Evolutionary conservation across 2,888 invertebrate genomes (phyloP).

Genomic region (Frankliniella intonsa): DNA sequence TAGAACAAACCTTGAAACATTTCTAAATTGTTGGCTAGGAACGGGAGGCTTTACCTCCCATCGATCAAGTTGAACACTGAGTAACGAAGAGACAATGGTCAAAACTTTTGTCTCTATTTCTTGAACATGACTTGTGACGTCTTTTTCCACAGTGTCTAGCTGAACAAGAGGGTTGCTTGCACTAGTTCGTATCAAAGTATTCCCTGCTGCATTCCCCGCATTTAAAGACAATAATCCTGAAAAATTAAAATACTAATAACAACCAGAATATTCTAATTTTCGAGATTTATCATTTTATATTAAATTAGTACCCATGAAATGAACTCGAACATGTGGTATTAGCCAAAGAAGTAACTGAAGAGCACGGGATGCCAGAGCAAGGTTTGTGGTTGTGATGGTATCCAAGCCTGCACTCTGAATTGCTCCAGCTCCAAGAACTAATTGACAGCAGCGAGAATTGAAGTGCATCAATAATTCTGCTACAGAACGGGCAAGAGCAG

Average conservation of each 20-base stretch:
- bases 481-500: conserved; percentile 75
- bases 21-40: conserved; percentile 84
- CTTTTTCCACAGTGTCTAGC: conserved; percentile 67
- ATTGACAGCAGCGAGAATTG: conserved; percentile 84
- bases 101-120: conserved; percentile 91
- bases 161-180: conserved; percentile 34
- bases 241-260: background rate
- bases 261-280: background rate
- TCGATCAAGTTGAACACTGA: conserved; percentile 70
- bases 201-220: background rate
- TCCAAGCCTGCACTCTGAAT: conserved; percentile 89
- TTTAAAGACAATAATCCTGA: background rate
- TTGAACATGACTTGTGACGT: conserved; percentile 81
- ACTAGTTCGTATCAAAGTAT: background rate
- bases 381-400: conserved; percentile 90
- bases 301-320: conserved; percentile 55
- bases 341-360: conserved; percentile 77
- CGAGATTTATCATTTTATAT: background rate
- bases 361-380: conserved; percentile 80
- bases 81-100: conserved; percentile 79
- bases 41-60: conserved; percentile 96
- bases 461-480: conserved; percentile 84
- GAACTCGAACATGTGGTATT: conserved; percentile 64
- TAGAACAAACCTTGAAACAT: conserved; percentile 60
- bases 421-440: conserved; percentile 95